phyloP scores from a whole-genome alignment of 2,888 invertebrate species.

The Corbicula japonica region DNA sequence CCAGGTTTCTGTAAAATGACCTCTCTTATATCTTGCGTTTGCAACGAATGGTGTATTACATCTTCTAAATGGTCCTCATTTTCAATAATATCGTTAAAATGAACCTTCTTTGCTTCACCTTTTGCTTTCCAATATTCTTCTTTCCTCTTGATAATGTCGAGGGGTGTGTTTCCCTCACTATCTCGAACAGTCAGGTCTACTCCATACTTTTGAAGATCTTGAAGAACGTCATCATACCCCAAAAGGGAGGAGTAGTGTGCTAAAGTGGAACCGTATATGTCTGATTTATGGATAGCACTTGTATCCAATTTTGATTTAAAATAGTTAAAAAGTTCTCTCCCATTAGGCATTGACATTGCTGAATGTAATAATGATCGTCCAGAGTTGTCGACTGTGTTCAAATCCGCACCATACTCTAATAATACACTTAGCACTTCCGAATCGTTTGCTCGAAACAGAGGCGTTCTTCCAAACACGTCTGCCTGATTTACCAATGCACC shows the following conservation, averaged over 20 bases:
- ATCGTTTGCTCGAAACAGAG: conserved; percentile 25
- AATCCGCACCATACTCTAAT: conserved; percentile 11
- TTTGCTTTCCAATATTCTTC: no score
- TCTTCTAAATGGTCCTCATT: not conserved
- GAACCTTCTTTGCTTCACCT: not conserved
- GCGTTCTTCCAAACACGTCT: conserved; percentile 29
- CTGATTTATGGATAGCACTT: conserved; percentile 3
- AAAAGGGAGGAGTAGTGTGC: conserved; percentile 22
- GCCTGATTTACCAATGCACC: conserved; percentile 17
- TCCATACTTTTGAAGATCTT: not conserved
- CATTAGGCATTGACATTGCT: conserved; percentile 25
- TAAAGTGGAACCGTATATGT: conserved; percentile 30
- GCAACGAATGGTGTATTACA: conserved; percentile 3
- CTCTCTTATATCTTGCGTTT: not conserved
- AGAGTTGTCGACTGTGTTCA: conserved; percentile 32
- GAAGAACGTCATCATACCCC: not conserved
- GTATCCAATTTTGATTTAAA: conserved; percentile 8
- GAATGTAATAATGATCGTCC: conserved; percentile 16
- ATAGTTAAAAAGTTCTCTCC: conserved; percentile 14
- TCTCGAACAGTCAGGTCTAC: not conserved
- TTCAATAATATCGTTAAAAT: conserved; percentile 6
- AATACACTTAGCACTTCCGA: not conserved
- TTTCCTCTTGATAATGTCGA: no score
- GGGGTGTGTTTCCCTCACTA: no score
- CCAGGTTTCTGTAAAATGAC: not conserved